phyloP scores from a whole-genome alignment of 2,888 invertebrate species.

The Flexamia atlantica region DNA sequence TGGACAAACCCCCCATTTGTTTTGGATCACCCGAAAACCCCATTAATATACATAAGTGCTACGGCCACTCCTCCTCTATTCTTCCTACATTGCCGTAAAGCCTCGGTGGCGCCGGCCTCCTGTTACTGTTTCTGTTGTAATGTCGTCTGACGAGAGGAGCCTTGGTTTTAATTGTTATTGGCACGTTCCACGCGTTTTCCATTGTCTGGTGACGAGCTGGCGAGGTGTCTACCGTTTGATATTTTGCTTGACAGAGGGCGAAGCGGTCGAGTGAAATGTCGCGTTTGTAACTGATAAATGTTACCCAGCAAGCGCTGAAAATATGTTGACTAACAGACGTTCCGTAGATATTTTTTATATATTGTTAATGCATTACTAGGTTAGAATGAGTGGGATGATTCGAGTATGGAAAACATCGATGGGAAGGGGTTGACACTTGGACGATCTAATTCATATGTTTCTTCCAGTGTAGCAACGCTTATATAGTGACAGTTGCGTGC shows the following conservation, averaged over 20 bases:
- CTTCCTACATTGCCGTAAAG: constrained; percentile 47
- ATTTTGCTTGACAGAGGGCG: neutral
- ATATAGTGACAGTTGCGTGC: no score
- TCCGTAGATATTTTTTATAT: no score
- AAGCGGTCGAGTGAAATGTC: no score
- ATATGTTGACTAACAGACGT: no score
- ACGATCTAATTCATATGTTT: no score
- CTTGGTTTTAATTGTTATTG: constrained; percentile 53
- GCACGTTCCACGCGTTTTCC: constrained; percentile 37
- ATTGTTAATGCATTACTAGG: no score
- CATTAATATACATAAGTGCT: constrained; percentile 57
- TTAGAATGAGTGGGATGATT: no score
- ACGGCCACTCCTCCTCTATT: constrained; percentile 42
- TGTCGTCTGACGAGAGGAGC: constrained; percentile 21
- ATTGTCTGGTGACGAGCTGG: constrained; percentile 13
- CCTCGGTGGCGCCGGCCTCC: constrained; percentile 34
- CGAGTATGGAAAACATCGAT: no score
- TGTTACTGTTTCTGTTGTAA: neutral
- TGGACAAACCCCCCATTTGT: constrained; percentile 54
- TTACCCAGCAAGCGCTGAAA: no score
- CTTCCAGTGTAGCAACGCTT: no score
- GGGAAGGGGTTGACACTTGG: no score
- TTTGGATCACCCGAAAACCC: constrained; percentile 56
- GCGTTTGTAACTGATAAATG: no score
- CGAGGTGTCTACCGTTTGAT: neutral